phyloP scores from a whole-genome alignment of 2,888 invertebrate species.

The Petrolisthes cinctipes region DNA sequence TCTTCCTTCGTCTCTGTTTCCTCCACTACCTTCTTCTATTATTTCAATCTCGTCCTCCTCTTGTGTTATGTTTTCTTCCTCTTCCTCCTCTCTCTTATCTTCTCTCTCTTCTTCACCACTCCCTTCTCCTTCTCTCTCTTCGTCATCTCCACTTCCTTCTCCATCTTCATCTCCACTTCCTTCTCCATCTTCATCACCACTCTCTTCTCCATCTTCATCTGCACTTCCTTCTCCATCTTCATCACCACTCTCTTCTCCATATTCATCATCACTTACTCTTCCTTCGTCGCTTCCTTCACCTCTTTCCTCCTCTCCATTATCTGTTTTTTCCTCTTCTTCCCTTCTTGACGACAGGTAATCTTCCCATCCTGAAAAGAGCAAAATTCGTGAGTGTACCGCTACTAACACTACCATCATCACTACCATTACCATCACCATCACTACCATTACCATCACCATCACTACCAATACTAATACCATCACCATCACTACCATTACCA shows the following conservation, averaged over 20 bases:
- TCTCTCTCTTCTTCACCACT: constrained; percentile 2
- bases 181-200: neutral
- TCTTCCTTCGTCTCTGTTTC: constrained; percentile 7
- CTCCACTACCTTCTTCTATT: neutral
- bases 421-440: too few species aligned
- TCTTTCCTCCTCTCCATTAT: neutral
- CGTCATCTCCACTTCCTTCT: neutral
- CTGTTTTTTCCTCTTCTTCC: neutral
- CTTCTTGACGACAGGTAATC: neutral
- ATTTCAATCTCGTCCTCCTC: neutral
- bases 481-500: too few species aligned
- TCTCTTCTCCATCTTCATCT: neutral
- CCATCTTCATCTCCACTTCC: neutral
- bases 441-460: too few species aligned
- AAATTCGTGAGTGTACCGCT: too few species aligned
- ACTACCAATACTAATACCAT: too few species aligned
- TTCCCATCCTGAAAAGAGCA: neutral
- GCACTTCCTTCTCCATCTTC: neutral
- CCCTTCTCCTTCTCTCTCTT: neutral
- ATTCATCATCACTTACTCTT: neutral
- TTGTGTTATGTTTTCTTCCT: neutral
- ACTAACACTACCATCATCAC: too few species aligned
- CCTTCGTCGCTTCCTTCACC: neutral
- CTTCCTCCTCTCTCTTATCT: neutral
- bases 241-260: neutral